Conservation (phyloP, 2,797 vertebrate genomes). For the Acanthopagrus latus region DNA sequence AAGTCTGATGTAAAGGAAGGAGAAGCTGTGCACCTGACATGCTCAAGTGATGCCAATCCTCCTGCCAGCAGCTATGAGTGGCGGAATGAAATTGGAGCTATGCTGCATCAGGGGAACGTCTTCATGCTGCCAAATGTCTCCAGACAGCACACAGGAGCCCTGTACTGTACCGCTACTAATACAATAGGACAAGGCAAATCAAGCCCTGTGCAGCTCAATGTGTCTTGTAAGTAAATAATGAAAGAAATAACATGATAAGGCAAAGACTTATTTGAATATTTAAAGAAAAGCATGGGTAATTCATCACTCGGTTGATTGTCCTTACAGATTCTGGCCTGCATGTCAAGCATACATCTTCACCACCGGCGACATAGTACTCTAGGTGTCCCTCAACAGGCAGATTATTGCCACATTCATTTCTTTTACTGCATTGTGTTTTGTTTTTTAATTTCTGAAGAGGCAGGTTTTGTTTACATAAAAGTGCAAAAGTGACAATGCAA, state of each 20-base stretch:
- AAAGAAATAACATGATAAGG: background rate
- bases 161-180: slow-evolving; percentile 78
- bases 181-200: slow-evolving; percentile 62
- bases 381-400: no score
- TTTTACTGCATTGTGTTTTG: no score
- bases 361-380: no score
- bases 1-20: slow-evolving; percentile 67
- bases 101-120: slow-evolving; percentile 28
- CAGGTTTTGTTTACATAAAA: no score
- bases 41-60: slow-evolving; percentile 76
- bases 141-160: slow-evolving; percentile 53
- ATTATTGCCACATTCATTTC: no score
- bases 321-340: slow-evolving; percentile 59
- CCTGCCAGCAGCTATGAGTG: slow-evolving; percentile 69
- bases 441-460: no score
- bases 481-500: no score
- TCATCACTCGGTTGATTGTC: background rate
- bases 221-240: background rate
- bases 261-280: background rate
- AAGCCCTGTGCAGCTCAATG: slow-evolving; percentile 43
- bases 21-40: slow-evolving; percentile 62
- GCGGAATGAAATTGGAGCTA: slow-evolving; percentile 36
- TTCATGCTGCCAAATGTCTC: slow-evolving; percentile 65
- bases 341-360: no score
- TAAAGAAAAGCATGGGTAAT: no score